Percentiles rank a stretch among this genome's conserved stretches.
These are phyloP conservation scores for Sanderia malayensis DNA, from an alignment of 30 jellyfish, hydroid and myxozoan genomes.

Conservation along the genomic window DNA sequence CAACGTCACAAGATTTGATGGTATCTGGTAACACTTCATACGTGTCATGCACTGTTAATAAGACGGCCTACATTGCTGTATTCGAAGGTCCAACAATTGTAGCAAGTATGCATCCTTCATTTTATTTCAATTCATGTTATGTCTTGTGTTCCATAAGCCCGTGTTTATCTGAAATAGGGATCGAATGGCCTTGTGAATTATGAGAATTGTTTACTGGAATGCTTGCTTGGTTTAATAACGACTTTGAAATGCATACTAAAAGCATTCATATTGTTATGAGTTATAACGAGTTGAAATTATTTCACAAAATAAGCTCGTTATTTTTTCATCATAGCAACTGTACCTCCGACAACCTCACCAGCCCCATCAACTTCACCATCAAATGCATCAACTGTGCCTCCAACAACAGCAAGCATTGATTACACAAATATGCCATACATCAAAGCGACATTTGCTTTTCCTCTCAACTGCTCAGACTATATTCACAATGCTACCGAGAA, in stretches of 20 bases:
- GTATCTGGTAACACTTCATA: slow-evolving; percentile 14
- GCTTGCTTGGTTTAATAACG: too few species aligned
- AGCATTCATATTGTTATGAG: too few species aligned
- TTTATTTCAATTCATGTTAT: too few species aligned
- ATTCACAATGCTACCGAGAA: slow-evolving; percentile 21
- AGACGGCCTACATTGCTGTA: slow-evolving; percentile 40
- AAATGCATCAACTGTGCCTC: slow-evolving; percentile 7
- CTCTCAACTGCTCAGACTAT: slow-evolving; percentile 29
- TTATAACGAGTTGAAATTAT: too few species aligned
- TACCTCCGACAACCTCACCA: too few species aligned
- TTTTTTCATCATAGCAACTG: too few species aligned
- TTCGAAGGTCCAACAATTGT: slow-evolving; percentile 48
- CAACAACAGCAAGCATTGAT: slow-evolving; percentile 2
- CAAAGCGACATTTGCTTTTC: slow-evolving; percentile 27
- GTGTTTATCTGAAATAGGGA: too few species aligned
- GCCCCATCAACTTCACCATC: slow-evolving; percentile 29
- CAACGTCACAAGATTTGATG: slow-evolving; percentile 22
- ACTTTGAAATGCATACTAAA: too few species aligned
- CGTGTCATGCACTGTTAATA: slow-evolving; percentile 43
- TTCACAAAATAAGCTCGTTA: too few species aligned
- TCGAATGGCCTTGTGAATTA: too few species aligned
- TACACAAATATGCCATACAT: slow-evolving; percentile 9
- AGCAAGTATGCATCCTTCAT: slow-evolving; percentile 32
- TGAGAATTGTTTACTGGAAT: too few species aligned
- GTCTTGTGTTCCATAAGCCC: too few species aligned